A percentile compares a stretch with the other conserved stretches of the same genome.
Evolutionary conservation across 2,797 vertebrate genomes (phyloP).

Genomic region (Ataeniobius toweri): DNA sequence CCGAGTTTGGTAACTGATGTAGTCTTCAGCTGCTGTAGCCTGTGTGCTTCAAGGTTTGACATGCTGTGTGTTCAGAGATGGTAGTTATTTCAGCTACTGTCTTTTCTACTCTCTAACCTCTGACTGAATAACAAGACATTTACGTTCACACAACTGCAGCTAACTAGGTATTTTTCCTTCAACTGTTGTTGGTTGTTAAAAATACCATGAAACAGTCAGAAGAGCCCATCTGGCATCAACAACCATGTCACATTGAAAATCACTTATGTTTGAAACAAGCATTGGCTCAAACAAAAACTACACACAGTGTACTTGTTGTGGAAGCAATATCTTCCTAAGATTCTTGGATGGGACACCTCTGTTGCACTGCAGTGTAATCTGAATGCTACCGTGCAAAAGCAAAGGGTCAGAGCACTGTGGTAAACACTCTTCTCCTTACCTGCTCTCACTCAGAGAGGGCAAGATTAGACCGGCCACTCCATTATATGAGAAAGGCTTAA

Average conservation of each 20-base stretch:
- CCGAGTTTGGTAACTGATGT: background rate
- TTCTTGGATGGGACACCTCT: constrained; percentile 26
- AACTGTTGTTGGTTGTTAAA: background rate
- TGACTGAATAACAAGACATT: background rate
- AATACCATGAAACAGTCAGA: background rate
- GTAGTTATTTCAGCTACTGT: background rate
- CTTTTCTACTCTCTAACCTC: background rate
- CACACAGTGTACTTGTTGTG: constrained; percentile 37
- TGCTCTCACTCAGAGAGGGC: constrained; percentile 63
- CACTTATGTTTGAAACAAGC: constrained; percentile 11
- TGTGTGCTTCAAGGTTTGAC: background rate
- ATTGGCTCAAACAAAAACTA: constrained; percentile 48
- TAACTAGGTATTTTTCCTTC: background rate
- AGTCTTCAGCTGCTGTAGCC: background rate
- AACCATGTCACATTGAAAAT: background rate
- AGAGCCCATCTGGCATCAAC: background rate
- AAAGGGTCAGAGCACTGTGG: constrained; percentile 59
- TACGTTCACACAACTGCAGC: background rate
- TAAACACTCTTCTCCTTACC: constrained; percentile 60
- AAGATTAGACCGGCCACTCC: constrained; percentile 71
- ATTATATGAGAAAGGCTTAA: constrained; percentile 73
- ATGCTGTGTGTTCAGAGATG: background rate
- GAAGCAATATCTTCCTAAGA: constrained; percentile 43
- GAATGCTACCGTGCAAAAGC: constrained; percentile 45
- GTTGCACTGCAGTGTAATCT: constrained; percentile 49